Percentiles rank a stretch among this genome's conserved stretches.
phyloP scores from a whole-genome alignment of 2,797 vertebrate species.

The Parambassis ranga region DNA sequence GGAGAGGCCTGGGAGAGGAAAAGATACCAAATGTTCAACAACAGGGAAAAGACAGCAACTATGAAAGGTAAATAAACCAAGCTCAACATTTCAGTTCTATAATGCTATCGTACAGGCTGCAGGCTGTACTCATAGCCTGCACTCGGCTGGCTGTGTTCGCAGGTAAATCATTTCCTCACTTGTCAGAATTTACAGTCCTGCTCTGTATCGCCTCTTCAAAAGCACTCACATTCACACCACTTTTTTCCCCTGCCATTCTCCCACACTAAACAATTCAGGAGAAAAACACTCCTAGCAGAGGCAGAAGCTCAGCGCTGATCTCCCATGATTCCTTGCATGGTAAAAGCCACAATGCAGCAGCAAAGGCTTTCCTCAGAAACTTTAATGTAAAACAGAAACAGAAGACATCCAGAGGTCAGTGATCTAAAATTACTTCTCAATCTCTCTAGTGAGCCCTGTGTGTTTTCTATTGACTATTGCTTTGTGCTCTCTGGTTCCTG shows the following conservation, averaged over 20 bases:
- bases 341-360: conserved; percentile 42
- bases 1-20: conserved; percentile 47
- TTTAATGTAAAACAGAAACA: conserved; percentile 78
- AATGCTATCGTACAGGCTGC: conserved; percentile 35
- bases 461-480: conserved; percentile 77
- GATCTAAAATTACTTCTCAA: conserved; percentile 77
- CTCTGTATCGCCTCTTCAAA: conserved; percentile 21
- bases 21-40: conserved; percentile 51
- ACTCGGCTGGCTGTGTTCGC: conserved; percentile 29
- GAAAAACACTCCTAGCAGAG: conserved; percentile 40
- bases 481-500: conserved; percentile 70
- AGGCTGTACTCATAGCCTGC: conserved; percentile 30
- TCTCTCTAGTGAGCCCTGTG: conserved; percentile 68
- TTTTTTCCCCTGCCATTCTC: conserved; percentile 12
- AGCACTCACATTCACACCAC: background rate
- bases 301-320: conserved; percentile 23
- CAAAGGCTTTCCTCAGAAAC: conserved; percentile 61
- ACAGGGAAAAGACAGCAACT: conserved; percentile 5
- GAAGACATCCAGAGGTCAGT: conserved; percentile 76
- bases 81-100: conserved; percentile 36
- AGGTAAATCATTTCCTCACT: conserved; percentile 52
- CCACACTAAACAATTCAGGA: conserved; percentile 36
- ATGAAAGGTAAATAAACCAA: conserved; percentile 57
- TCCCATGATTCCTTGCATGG: conserved; percentile 64
- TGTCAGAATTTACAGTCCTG: conserved; percentile 31